Evolutionary conservation across 2,113 vertebrate genomes (phyloP).

Genomic region (Ovis canadensis): DNA sequence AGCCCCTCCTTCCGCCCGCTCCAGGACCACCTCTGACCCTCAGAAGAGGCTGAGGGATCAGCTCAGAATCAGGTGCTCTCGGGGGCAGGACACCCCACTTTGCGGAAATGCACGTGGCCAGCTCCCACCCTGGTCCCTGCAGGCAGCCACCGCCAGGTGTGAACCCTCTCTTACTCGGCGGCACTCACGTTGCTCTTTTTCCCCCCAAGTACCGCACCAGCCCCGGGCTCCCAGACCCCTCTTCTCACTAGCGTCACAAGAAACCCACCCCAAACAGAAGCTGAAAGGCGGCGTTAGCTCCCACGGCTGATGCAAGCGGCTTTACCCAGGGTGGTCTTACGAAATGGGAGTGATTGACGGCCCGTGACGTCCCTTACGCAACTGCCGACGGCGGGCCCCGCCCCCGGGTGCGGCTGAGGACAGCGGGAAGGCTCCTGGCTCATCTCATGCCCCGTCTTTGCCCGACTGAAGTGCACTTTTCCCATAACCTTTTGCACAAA

Average conservation of each 20-base stretch:
- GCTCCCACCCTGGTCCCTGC: not conserved
- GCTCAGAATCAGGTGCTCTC: rapidly evolving
- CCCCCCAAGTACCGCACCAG: rapidly evolving
- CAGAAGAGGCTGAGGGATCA: not conserved
- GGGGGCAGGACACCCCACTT: rapidly evolving
- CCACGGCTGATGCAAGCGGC: rapidly evolving
- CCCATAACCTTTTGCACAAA: not conserved
- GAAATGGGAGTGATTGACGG: rapidly evolving
- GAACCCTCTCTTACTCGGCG: rapidly evolving
- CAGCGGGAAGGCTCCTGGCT: rapidly evolving
- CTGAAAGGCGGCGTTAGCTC: rapidly evolving
- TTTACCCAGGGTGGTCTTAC: rapidly evolving
- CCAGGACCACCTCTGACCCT: rapidly evolving
- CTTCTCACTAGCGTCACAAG: not conserved
- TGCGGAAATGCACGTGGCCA: rapidly evolving
- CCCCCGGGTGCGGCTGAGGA: rapidly evolving
- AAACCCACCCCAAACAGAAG: not conserved
- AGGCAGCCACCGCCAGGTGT: rapidly evolving
- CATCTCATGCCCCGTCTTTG: rapidly evolving
- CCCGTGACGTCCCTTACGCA: rapidly evolving
- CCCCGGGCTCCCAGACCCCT: not conserved
- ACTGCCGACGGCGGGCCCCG: rapidly evolving
- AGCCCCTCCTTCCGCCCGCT: rapidly evolving
- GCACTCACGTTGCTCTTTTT: rapidly evolving
- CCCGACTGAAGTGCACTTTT: rapidly evolving